phyloP scores from a whole-genome alignment of 2,113 vertebrate species.

The Monarcha castaneiventris region DNA sequence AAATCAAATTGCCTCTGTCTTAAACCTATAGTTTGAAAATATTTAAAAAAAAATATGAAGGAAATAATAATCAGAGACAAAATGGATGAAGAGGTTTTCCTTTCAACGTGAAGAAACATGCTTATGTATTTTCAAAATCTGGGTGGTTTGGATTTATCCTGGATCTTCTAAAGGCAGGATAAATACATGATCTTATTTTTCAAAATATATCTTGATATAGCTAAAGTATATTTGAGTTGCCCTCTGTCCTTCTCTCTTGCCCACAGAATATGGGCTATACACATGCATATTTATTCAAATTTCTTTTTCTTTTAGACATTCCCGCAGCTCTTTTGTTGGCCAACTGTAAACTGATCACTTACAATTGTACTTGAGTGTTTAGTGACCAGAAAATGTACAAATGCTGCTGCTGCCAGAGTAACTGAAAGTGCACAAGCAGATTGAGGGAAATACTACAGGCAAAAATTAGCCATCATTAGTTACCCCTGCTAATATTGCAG shows the following conservation, averaged over 20 bases:
- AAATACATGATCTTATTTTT: not conserved
- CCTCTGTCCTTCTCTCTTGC: conserved; percentile 26
- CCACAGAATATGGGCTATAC: not conserved
- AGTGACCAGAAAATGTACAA: conserved; percentile 87
- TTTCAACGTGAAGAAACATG: not conserved
- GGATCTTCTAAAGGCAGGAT: not conserved
- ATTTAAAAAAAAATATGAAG: not conserved
- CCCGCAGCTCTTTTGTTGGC: conserved; percentile 69
- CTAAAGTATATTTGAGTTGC: not conserved
- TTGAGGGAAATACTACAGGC: conserved; percentile 79
- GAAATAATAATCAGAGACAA: not conserved
- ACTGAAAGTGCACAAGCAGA: conserved; percentile 77
- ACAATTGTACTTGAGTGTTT: conserved; percentile 80
- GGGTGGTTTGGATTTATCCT: not conserved
- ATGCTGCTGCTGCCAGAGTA: conserved; percentile 76
- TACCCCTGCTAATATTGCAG: conserved; percentile 79
- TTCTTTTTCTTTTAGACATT: conserved; percentile 64
- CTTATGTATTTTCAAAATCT: not conserved
- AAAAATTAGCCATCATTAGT: conserved; percentile 82
- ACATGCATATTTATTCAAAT: conserved; percentile 55
- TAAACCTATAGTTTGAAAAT: not conserved
- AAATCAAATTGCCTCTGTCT: not conserved
- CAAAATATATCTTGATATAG: not conserved
- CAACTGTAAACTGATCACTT: conserved; percentile 76
- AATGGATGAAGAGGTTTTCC: not conserved